Percentiles rank a stretch among this genome's conserved stretches.
Conservation (phyloP, 2,888 invertebrate genomes). For the Sabellastarte sp. region DNA sequence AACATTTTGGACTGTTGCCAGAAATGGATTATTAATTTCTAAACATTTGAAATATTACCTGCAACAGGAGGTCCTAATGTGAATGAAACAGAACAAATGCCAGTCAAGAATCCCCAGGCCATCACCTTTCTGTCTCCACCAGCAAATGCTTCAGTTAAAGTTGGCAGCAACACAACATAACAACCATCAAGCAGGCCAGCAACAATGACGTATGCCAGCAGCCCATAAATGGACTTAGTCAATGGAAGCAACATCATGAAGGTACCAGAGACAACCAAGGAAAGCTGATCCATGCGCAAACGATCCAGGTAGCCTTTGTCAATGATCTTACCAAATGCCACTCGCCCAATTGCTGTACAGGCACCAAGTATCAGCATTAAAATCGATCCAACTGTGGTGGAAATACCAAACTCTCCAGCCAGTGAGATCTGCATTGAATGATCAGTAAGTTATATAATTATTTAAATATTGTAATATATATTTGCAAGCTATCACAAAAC, state of each 20-base stretch:
- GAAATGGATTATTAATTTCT: no score
- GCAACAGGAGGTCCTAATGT: slow-evolving; percentile 45
- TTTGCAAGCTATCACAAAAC: no score
- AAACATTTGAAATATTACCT: no score
- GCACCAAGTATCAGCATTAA: slow-evolving; percentile 41
- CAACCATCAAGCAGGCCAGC: slow-evolving; percentile 47
- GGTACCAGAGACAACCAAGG: slow-evolving; percentile 43
- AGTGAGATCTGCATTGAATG: slow-evolving; percentile 46
- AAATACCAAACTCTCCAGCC: slow-evolving; percentile 37
- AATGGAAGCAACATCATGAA: slow-evolving; percentile 43
- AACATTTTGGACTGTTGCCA: no score
- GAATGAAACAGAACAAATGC: slow-evolving; percentile 40
- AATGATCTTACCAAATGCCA: slow-evolving; percentile 43
- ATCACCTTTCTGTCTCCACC: slow-evolving; percentile 38
- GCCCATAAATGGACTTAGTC: slow-evolving; percentile 29
- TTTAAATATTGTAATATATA: not conserved
- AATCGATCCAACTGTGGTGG: slow-evolving; percentile 35
- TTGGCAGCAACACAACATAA: slow-evolving; percentile 42
- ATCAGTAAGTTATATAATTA: no score
- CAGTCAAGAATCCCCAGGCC: slow-evolving; percentile 45
- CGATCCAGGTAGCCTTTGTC: slow-evolving; percentile 36
- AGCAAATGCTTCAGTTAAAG: slow-evolving; percentile 37
- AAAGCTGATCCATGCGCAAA: slow-evolving; percentile 44
- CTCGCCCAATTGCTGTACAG: slow-evolving; percentile 38
- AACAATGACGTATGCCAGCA: slow-evolving; percentile 21